A percentile compares a stretch with the other conserved stretches of the same genome.
These are phyloP conservation scores for Alcedo quadribrachys DNA, from an alignment of 2,797 vertebrate species.

Conservation along the genomic window DNA sequence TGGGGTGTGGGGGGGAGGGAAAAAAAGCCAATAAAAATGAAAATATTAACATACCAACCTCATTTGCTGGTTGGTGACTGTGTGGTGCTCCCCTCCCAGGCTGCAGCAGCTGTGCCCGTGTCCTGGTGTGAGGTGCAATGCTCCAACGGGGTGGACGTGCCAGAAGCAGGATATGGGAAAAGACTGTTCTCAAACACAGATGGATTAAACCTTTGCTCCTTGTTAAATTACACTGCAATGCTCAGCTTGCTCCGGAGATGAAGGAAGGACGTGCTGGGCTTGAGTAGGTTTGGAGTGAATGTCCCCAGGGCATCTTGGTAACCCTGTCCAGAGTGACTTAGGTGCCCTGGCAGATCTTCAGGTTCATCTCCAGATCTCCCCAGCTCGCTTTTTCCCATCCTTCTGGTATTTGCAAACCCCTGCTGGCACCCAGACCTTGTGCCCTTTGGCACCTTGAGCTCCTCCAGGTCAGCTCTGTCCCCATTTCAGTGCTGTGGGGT, in stretches of 20 bases:
- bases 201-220: conserved; percentile 12
- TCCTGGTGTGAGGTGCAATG: neutral
- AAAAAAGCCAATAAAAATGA: neutral
- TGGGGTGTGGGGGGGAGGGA: accelerated
- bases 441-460: neutral
- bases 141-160: neutral
- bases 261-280: neutral
- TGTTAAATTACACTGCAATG: neutral
- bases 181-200: neutral
- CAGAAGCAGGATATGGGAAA: conserved; percentile 20
- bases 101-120: neutral
- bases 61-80: neutral
- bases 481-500: accelerated
- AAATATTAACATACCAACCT: neutral
- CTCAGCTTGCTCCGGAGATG: neutral
- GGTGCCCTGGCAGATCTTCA: neutral
- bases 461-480: neutral
- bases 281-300: neutral
- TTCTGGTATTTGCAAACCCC: neutral
- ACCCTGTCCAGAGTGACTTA: accelerated
- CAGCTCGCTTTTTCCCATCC: neutral
- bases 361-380: neutral
- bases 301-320: neutral
- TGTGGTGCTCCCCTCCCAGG: neutral
- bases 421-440: neutral